These are phyloP conservation scores for Bombus difficillimus DNA, from an alignment of 1,140 invertebrate species.

Conservation along the genomic window DNA sequence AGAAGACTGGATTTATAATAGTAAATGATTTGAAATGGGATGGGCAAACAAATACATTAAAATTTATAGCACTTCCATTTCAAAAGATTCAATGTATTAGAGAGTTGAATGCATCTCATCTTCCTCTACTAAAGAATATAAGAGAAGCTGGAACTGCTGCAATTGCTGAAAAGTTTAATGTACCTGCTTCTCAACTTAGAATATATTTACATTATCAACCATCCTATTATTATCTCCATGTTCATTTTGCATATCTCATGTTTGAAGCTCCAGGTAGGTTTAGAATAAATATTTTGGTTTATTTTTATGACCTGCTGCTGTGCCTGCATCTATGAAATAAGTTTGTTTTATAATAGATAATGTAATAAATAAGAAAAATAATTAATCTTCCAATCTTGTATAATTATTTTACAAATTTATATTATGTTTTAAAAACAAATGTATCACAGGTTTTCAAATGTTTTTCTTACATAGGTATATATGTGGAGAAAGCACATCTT, in stretches of 20 bases:
- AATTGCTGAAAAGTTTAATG: constrained; percentile 91
- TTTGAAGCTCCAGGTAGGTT: constrained; percentile 90
- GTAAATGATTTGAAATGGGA: constrained; percentile 98
- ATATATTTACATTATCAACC: constrained; percentile 98
- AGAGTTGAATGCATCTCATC: constrained; percentile 90
- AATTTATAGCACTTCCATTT: constrained; percentile 92
- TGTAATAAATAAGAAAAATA: not conserved
- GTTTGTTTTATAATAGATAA: not conserved
- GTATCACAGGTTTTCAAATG: not conserved
- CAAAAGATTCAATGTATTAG: constrained; percentile 91
- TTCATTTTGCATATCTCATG: constrained; percentile 94
- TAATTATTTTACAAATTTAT: not conserved
- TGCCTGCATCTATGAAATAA: not conserved
- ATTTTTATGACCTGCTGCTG: not conserved
- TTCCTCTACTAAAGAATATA: constrained; percentile 93
- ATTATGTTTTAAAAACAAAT: not conserved
- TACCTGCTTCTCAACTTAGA: constrained; percentile 88
- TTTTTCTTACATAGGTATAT: constrained; percentile 83
- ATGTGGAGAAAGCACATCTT: constrained; percentile 92
- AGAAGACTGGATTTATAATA: constrained; percentile 92
- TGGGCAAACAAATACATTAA: constrained; percentile 89
- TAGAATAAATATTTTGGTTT: constrained; percentile 38
- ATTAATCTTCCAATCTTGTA: not conserved
- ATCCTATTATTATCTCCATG: constrained; percentile 97
- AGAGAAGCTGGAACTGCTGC: constrained; percentile 87